phyloP scores from a whole-genome alignment of 2,113 vertebrate genomes.

The Cheilinus undulatus region DNA sequence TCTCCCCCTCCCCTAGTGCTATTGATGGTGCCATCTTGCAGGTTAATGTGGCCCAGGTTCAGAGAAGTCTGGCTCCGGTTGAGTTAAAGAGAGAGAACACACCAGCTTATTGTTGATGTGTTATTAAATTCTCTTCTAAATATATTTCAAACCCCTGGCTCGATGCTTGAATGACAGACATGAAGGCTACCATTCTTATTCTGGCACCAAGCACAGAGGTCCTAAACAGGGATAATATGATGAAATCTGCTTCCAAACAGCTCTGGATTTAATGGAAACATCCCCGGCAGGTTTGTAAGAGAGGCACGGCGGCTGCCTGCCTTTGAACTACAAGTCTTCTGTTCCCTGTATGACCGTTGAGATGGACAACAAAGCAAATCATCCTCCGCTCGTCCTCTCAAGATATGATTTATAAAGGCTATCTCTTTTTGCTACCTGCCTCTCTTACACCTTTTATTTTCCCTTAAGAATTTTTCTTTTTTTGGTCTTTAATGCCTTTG shows the following conservation, averaged over 20 bases:
- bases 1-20: constrained; percentile 20
- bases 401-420: constrained; percentile 75
- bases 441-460: constrained; percentile 53
- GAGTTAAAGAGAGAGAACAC: constrained; percentile 31
- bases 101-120: constrained; percentile 45
- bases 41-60: constrained; percentile 53
- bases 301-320: constrained; percentile 50
- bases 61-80: constrained; percentile 39
- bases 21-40: constrained; percentile 51
- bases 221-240: constrained; percentile 69
- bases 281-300: constrained; percentile 58
- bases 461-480: constrained; percentile 42
- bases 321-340: constrained; percentile 68
- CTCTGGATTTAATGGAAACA: constrained; percentile 53
- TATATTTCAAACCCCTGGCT: constrained; percentile 44
- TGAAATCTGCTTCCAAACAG: constrained; percentile 70
- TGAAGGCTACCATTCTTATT: constrained; percentile 52
- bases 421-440: constrained; percentile 1
- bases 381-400: constrained; percentile 53
- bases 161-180: constrained; percentile 56
- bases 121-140: constrained; percentile 72
- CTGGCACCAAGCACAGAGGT: constrained; percentile 57
- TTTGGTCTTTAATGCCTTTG: constrained; percentile 54
- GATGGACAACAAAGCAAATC: constrained; percentile 71
- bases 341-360: constrained; percentile 51